Evolutionary conservation across 2,797 vertebrate genomes (phyloP), one percentile per base, ranked within the genome.

Genomic region (Sphaeramia orbicularis): DNA sequence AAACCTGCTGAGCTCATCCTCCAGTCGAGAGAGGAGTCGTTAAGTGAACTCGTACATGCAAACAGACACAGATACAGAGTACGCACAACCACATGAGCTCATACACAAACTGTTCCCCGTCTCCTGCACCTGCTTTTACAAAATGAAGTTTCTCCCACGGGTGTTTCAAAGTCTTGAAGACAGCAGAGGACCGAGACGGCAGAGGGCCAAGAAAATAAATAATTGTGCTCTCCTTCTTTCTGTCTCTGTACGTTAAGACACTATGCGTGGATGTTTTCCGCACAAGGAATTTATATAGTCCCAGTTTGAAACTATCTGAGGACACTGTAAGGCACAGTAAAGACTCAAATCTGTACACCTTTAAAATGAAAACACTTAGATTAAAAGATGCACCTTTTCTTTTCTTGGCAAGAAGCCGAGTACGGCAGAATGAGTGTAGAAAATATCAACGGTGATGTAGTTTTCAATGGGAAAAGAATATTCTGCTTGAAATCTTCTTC

Each of bases 111-210:
- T 15, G 38, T 60, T 56, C 48, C 56, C 45, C 59, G 53, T 69
- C 67, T 72, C 35, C 16, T 1, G n/a, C 80, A 81, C 78, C 82
- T 81, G 74, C 24, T 80, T 80, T 68, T 56, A 65, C 58, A 71
- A 64, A 76, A 77, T 65, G 51, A 53, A 84, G 54, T 10, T 18
- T 45, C 48, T 81, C 84, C 72, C 78, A 41, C 36, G 41, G 72
- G 82, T 45, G 53, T 65, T 73, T 60, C 2, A 0, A 52, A 37
- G 61, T 67, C 24, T 67, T 65, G 18, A 18, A 44, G 40, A 60
- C 18, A n/a, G 76, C 54, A 54, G 35, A 66, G 51, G 50, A 74
- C 69, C 21, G 18, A 44, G 40, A 60, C 18, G n/a, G 76, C 54
- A 54, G 37, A 66, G 51, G 50, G 68, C 74, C 68, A 32, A 10